phyloP scores from a whole-genome alignment of 2,888 invertebrate species.

The Sinopyrophorus schimmeli region DNA sequence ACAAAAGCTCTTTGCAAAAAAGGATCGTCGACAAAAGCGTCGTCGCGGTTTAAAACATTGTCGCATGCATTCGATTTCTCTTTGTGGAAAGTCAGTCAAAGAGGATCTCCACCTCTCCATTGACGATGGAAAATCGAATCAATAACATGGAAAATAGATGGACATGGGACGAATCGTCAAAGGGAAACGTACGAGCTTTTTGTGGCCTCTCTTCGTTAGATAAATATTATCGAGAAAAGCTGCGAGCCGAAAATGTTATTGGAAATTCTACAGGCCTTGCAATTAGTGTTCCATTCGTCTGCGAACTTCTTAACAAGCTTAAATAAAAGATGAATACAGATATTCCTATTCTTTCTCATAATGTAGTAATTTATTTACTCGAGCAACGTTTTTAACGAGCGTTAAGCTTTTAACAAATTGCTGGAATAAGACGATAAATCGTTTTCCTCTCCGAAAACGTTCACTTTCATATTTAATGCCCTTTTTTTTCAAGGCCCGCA shows the following conservation, averaged over 20 bases:
- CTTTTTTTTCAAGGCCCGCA: too few species aligned
- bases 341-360: background rate
- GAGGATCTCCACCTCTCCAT: constrained; percentile 44
- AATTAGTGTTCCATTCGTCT: constrained; percentile 5
- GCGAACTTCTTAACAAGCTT: constrained; percentile 5
- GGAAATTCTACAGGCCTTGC: constrained; percentile 7
- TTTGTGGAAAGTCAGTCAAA: constrained; percentile 45
- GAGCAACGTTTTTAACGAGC: background rate
- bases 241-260: constrained; percentile 10
- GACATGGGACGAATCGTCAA: constrained; percentile 48
- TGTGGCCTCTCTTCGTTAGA: constrained; percentile 8
- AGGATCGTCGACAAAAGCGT: constrained; percentile 39
- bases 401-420: too few species aligned
- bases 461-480: too few species aligned
- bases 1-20: constrained; percentile 28
- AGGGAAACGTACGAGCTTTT: constrained; percentile 35
- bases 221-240: constrained; percentile 19
- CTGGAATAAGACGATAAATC: too few species aligned
- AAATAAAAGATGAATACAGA: background rate
- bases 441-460: too few species aligned
- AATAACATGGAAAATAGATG: constrained; percentile 56
- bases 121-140: constrained; percentile 53
- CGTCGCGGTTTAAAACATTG: constrained; percentile 42
- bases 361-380: background rate
- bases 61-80: constrained; percentile 46